Conservation (phyloP, 2,113 vertebrate species). For the Macrotus californicus region DNA sequence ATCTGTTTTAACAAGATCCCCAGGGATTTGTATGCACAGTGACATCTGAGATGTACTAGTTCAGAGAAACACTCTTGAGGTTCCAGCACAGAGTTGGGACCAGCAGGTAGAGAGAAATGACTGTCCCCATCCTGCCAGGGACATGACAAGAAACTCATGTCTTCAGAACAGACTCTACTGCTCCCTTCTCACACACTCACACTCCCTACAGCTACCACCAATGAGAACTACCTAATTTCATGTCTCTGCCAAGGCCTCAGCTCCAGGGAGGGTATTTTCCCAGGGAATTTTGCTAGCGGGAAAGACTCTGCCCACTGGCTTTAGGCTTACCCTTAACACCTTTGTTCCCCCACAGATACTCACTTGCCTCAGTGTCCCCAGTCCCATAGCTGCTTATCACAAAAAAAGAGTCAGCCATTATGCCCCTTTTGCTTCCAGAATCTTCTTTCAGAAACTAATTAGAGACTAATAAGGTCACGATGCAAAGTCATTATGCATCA, state of each 20-base stretch:
- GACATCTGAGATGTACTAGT: background rate
- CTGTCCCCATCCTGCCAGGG: background rate
- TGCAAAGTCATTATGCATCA: background rate
- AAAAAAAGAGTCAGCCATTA: no score
- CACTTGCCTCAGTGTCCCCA: background rate
- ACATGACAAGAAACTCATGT: background rate
- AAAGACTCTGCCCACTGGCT: background rate
- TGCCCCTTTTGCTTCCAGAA: background rate
- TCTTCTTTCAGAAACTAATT: background rate
- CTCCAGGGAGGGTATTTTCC: background rate
- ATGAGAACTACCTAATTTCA: background rate
- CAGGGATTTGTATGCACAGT: rapidly evolving
- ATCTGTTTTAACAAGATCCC: background rate
- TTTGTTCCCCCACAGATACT: background rate
- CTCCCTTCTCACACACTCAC: background rate
- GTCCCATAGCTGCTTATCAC: background rate
- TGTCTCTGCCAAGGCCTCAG: background rate
- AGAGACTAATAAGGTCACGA: background rate
- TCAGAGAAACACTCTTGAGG: background rate
- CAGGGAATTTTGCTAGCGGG: background rate
- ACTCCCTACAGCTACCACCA: background rate
- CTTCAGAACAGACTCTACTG: background rate
- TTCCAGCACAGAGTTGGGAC: background rate
- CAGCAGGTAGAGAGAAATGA: background rate
- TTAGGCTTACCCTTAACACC: background rate